phyloP scores from a whole-genome alignment of 2,113 vertebrate genomes.

The Eolophus roseicapilla region DNA sequence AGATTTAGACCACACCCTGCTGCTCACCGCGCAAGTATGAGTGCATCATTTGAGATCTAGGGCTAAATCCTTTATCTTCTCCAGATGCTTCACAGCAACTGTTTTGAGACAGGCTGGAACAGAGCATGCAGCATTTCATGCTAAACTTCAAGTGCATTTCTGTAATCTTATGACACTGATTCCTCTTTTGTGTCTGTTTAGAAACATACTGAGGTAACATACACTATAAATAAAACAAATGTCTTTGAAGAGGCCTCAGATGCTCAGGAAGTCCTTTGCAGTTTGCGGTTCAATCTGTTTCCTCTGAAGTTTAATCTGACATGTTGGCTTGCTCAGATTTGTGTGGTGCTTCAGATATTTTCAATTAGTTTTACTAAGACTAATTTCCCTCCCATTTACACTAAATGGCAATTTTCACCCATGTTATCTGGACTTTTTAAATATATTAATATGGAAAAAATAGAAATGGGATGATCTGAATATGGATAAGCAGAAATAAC shows the following conservation, averaged over 20 bases:
- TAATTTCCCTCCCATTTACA: not conserved
- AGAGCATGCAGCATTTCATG: not conserved
- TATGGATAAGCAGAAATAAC: not conserved
- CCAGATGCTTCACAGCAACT: not conserved
- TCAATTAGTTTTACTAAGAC: not conserved
- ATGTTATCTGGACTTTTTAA: not conserved
- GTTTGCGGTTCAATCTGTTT: not conserved
- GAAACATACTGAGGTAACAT: not conserved
- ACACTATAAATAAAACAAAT: not conserved
- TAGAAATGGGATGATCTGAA: not conserved
- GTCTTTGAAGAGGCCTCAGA: not conserved
- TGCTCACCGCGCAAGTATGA: not conserved
- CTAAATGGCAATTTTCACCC: not conserved
- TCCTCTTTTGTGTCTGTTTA: not conserved
- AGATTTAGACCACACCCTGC: not conserved
- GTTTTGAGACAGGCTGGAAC: not conserved
- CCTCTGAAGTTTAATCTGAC: not conserved
- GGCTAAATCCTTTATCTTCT: not conserved
- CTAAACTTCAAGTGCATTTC: not conserved
- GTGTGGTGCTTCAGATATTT: not conserved
- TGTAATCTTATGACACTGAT: not conserved
- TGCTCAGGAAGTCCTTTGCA: not conserved
- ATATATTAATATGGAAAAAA: not conserved
- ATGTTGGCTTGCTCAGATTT: not conserved
- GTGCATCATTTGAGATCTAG: rapidly evolving